Base-by-base conservation (phyloP, 2,888 invertebrate species). In the Caenorhabditis sulstoni region DNA sequence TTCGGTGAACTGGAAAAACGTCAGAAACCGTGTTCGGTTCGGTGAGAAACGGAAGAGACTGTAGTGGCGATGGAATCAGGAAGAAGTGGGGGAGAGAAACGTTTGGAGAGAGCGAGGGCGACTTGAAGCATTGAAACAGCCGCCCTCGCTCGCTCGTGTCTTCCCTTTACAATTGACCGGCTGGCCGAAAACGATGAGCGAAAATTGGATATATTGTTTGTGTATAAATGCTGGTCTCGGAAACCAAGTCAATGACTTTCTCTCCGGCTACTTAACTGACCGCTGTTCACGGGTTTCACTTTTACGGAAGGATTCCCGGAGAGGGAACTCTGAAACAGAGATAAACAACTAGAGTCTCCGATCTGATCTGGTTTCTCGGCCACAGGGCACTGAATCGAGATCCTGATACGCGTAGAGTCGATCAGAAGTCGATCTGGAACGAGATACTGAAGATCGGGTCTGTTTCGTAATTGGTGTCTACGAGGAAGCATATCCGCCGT, bases 211-310 rank as follows among this genome's bases (percentile, higher is more conserved):
- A 71, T 71, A 71, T 57, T 62, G 71, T 71, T 62, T 71, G 64
- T 64, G 64, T 71, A 64, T 71, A 64, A 71, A 71, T 57, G 70
- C 55, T 70, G 52, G 61, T 61, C 47, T 55, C 58, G 37, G 47
- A 64, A 70, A 64, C 71, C 71, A 71, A 71, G 71, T 71, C 71
- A 71, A 71, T 71, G 71, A 64, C 64, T 71, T 71, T 71, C 58
- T 7, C 67, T 7, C n/a, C 45, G 45, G 44, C 53, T 71, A 64
- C 62, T 71, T 64, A 64, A 70, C 70, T 70, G 70, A 62, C 66
- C 45, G 53, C 53, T 70, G 37, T 62, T 59, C 61, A 55, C 49
- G 49, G 47, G 57, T n/a, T 64, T 71, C 71, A 49, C 71, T 71
- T 64, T 71, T 62, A 41, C 14, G 11, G 41, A 41, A 41, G 41